Evolutionary conservation across 2,797 vertebrate genomes (phyloP).

Genomic region (Poecilia gillii): DNA sequence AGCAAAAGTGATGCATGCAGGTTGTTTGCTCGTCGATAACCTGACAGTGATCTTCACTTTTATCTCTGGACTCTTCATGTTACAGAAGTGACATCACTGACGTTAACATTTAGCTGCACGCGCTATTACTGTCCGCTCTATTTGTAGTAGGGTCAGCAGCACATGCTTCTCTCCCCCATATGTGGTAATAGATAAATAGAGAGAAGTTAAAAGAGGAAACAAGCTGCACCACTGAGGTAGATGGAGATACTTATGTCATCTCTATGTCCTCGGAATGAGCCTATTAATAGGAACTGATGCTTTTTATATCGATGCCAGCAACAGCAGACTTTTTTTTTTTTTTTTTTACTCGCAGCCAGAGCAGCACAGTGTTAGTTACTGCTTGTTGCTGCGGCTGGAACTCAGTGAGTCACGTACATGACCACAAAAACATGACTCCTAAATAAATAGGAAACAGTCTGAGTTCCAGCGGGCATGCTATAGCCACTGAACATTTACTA

Average conservation of each 20-base stretch:
- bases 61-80: neutral
- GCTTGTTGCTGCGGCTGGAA: conserved; percentile 55
- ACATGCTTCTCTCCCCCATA: conserved; percentile 41
- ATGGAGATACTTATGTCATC: conserved; percentile 72
- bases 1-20: conserved; percentile 26
- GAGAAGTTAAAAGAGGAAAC: conserved; percentile 67
- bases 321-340: conserved; percentile 66
- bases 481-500: conserved; percentile 7
- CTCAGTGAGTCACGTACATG: conserved; percentile 50
- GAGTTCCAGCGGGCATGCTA: conserved; percentile 5
- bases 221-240: conserved; percentile 43
- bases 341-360: conserved; percentile 53
- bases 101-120: conserved; percentile 19
- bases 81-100: neutral
- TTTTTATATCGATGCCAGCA: conserved; percentile 72
- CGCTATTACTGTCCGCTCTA: conserved; percentile 6
- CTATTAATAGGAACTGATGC: conserved; percentile 76
- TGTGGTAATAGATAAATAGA: conserved; percentile 64
- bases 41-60: neutral
- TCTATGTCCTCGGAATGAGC: conserved; percentile 40
- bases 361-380: conserved; percentile 41
- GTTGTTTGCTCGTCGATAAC: conserved; percentile 25
- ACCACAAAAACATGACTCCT: conserved; percentile 36
- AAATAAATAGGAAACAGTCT: conserved; percentile 39
- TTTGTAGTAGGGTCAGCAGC: conserved; percentile 44